Evolutionary conservation across 2,113 vertebrate genomes (phyloP).

Genomic region (Papio anubis): DNA sequence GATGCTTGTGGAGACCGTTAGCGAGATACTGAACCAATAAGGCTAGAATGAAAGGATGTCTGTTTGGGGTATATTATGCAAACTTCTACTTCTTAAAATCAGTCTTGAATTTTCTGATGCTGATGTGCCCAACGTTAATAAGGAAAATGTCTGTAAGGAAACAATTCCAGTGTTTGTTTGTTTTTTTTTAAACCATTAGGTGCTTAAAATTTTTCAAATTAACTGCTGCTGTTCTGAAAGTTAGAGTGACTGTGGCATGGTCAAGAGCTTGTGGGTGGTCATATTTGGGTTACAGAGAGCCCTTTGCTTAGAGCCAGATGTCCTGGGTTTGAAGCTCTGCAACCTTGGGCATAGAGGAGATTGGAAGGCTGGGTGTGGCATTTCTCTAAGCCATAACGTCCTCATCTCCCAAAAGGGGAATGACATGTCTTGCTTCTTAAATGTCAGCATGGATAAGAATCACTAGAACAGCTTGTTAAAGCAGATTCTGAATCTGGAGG

Average conservation of each 20-base stretch:
- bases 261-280: background rate
- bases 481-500: background rate
- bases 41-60: background rate
- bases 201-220: background rate
- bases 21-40: background rate
- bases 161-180: background rate
- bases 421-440: background rate
- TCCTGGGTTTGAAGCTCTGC: constrained; percentile 13
- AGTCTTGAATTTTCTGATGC: background rate
- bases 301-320: background rate
- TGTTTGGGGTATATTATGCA: background rate
- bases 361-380: background rate
- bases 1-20: background rate
- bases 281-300: background rate
- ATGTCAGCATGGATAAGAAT: background rate
- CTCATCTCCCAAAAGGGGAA: background rate
- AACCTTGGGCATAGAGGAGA: background rate
- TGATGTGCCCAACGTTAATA: background rate
- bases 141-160: constrained; percentile 25
- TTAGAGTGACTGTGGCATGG: background rate
- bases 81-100: background rate
- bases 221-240: background rate
- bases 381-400: constrained; percentile 6
- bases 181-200: background rate
- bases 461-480: background rate